Base-by-base conservation (phyloP, 2,888 invertebrate species). In the Herminia tarsipennalis region DNA sequence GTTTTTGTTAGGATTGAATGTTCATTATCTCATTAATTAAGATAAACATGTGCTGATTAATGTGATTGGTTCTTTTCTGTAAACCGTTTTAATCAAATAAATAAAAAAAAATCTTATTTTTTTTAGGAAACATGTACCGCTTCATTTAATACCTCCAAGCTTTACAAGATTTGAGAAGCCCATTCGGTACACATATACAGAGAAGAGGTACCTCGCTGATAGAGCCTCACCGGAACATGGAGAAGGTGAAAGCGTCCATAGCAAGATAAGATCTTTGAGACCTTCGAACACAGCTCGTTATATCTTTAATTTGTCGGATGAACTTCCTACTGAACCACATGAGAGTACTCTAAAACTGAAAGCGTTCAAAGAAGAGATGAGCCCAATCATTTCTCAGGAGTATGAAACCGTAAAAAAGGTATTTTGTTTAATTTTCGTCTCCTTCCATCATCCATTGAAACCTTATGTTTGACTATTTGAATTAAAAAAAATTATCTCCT, bases 131-230 rank as follows among this genome's bases (percentile, higher is more conserved):
- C 75, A 80, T 32, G 88, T 93, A 2, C 94, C 94, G 1, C 81
- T 94, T 10, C 94, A 95, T 69, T 88, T 97, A 24, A 93, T 95
- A n/a, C 98, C 98, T 10, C 88, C 95, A 12, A 90, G 93, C 22
- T 98, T 97, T 81, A 95, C 96, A 16, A 93, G 97, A 56, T 94
- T 95, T 60, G 97, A 97, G 72, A 93, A 92, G 12, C 88, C 92
- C 4, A 82, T 86, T 27, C 73, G 75, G 55, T 86, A 89, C 65
- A 56, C 76, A 6, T 88, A 91, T 52, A 79, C 86, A 50, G 71
- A 84, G 59, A 77, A 92, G 75, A 66, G 82, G 47, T 76, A 74
- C 37, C 55, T 47, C 5, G 20, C 57, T 27, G 70, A 68, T 1
- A 48, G 63, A 34, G 64, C 73, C 2, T 56, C 63, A 5, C 58